These are phyloP conservation scores for Drosophila arawakana DNA, from an alignment of 1,140 invertebrate species.

Conservation along the genomic window DNA sequence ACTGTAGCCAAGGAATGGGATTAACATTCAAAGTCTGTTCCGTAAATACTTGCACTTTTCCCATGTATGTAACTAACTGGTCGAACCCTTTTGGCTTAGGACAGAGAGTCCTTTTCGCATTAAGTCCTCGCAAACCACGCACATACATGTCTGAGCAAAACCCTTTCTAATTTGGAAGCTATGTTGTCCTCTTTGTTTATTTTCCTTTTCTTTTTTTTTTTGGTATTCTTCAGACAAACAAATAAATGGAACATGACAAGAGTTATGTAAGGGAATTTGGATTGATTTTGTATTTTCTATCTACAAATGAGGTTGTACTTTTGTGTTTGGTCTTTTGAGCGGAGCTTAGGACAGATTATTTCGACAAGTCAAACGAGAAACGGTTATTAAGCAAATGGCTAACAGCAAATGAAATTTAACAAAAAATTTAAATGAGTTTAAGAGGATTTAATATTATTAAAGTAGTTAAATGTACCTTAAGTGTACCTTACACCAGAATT, in stretches of 20 bases:
- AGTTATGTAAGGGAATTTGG: constrained; percentile 43
- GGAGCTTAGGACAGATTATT: constrained; percentile 28
- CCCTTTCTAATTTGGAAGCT: constrained; percentile 38
- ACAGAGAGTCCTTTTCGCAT: constrained; percentile 61
- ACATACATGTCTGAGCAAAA: constrained; percentile 43
- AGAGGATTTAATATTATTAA: neutral
- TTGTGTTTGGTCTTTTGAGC: constrained; percentile 3
- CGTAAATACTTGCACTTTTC: constrained; percentile 68
- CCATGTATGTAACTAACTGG: constrained; percentile 29
- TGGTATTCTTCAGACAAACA: neutral
- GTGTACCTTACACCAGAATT: too few species aligned
- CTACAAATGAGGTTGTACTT: constrained; percentile 56
- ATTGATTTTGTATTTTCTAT: constrained; percentile 63
- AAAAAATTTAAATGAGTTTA: neutral
- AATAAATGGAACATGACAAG: constrained; percentile 40
- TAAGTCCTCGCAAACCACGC: constrained; percentile 38
- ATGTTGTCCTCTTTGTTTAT: constrained; percentile 32
- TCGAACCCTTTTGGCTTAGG: constrained; percentile 64
- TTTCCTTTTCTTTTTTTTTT: constrained; percentile 8
- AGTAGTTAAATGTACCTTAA: too few species aligned
- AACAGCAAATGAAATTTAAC: neutral
- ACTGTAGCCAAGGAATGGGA: constrained; percentile 10
- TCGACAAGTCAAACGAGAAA: constrained; percentile 19
- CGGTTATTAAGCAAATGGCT: constrained; percentile 16
- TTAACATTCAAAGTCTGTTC: constrained; percentile 31